phyloP scores from a whole-genome alignment of 2,888 invertebrate genomes.

The Drosophila neotestacea region DNA sequence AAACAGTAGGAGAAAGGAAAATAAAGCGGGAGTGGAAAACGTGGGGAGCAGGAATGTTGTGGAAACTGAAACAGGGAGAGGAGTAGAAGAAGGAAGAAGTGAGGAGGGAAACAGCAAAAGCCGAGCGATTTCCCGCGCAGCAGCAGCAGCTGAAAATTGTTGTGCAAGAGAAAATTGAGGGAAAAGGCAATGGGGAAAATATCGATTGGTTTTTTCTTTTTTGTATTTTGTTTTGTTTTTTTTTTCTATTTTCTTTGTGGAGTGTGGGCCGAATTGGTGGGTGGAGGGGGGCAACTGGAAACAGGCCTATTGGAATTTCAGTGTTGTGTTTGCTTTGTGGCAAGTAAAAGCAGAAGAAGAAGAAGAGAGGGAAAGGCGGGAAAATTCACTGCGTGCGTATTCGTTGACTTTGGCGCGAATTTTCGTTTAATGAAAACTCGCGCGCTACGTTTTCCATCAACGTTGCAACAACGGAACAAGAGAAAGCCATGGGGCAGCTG shows the following conservation, averaged over 20 bases:
- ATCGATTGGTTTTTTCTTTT: conserved; percentile 66
- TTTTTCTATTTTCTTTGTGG: conserved; percentile 13
- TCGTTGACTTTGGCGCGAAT: conserved; percentile 73
- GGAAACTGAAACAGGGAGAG: conserved; percentile 13
- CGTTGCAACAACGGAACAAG: conserved; percentile 17
- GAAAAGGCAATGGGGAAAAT: conserved; percentile 56
- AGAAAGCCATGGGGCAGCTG: conserved; percentile 24
- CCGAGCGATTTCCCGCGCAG: conserved; percentile 49
- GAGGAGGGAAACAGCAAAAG: conserved; percentile 10
- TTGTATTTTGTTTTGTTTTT: conserved; percentile 19
- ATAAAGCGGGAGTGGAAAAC: neutral
- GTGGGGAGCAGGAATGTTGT: conserved; percentile 23
- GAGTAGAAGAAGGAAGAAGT: neutral
- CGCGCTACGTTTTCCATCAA: conserved; percentile 31
- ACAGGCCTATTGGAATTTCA: conserved; percentile 60
- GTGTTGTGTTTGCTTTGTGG: conserved; percentile 51
- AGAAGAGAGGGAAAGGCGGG: no score
- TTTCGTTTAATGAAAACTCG: conserved; percentile 76
- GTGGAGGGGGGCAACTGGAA: conserved; percentile 41
- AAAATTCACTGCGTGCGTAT: conserved; percentile 32
- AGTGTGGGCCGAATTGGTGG: neutral
- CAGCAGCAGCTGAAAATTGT: conserved; percentile 56
- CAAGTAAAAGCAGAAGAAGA: neutral
- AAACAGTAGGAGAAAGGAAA: neutral
- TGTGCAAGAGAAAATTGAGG: conserved; percentile 51